These are phyloP conservation scores for Phytoseiulus persimilis DNA, from an alignment of 2,888 invertebrate genomes.

Conservation along the genomic window DNA sequence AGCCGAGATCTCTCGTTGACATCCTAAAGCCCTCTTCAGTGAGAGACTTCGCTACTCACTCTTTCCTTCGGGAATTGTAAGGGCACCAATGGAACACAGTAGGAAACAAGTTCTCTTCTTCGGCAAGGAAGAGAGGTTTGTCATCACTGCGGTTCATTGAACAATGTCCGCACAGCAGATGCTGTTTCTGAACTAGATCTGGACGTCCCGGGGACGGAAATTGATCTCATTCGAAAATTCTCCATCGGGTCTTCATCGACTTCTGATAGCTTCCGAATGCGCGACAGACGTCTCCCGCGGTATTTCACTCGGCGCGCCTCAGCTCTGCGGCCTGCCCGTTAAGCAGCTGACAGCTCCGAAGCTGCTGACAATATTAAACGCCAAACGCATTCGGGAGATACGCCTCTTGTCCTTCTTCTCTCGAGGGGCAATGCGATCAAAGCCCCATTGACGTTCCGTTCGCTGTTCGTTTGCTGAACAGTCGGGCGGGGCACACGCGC, in stretches of 20 bases:
- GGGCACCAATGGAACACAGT: no score
- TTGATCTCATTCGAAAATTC: no score
- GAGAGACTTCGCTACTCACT: no score
- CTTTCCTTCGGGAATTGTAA: no score
- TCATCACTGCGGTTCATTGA: no score
- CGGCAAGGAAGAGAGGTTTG: no score
- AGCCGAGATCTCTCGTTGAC: no score
- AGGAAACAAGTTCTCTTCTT: no score
- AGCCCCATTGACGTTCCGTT: neutral
- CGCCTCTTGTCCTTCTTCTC: neutral
- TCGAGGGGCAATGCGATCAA: neutral
- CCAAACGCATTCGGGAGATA: neutral
- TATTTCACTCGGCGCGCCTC: neutral
- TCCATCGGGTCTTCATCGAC: neutral
- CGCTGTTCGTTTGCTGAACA: neutral
- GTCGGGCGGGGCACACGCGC: neutral
- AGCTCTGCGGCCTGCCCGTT: neutral
- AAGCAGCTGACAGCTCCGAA: neutral
- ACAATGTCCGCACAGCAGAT: no score
- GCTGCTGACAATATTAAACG: slow-evolving; percentile 5
- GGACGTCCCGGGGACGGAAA: no score
- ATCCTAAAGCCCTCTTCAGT: no score
- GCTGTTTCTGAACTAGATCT: no score
- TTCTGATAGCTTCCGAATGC: neutral
- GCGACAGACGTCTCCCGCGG: neutral